Evolutionary conservation across 2,888 invertebrate species (phyloP).

Genomic region (Carabus problematicus): DNA sequence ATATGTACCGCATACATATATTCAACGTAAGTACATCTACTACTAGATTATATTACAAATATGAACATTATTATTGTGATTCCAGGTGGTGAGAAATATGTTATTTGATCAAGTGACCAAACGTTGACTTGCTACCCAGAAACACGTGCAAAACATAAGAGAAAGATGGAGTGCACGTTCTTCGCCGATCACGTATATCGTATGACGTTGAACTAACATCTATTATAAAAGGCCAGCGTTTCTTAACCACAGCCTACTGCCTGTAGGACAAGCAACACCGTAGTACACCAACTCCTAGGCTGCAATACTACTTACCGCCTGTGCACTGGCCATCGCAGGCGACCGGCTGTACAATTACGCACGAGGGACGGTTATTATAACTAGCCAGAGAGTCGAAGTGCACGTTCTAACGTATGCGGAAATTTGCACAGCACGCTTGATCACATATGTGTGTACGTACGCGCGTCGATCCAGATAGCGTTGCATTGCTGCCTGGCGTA

Average conservation of each 20-base stretch:
- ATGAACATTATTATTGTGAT: too few relatives aligned
- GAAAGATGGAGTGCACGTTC: neutral
- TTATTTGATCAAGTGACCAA: conserved; percentile 2
- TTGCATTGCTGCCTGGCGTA: neutral
- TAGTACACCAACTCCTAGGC: too few relatives aligned
- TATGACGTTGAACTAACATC: conserved; percentile 13
- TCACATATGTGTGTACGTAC: conserved; percentile 6
- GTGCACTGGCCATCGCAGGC: conserved; percentile 8
- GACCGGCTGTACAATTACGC: conserved; percentile 20
- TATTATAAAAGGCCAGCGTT: conserved; percentile 7
- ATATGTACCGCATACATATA: too few relatives aligned
- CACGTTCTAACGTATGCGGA: conserved; percentile 24
- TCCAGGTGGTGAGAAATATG: neutral
- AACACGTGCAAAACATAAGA: neutral
- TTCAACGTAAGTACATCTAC: too few relatives aligned
- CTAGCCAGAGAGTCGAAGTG: conserved; percentile 8
- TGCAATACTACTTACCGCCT: neutral
- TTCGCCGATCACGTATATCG: conserved; percentile 3
- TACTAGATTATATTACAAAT: too few relatives aligned
- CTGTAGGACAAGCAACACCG: too few relatives aligned
- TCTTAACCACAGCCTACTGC: conserved; percentile 10
- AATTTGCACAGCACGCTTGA: conserved; percentile 17
- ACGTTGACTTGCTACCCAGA: neutral
- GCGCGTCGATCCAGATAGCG: conserved; percentile 12
- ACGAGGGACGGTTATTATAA: conserved; percentile 16